phyloP scores from a whole-genome alignment of 2,797 vertebrate genomes.

The Kryptopterus vitreolus region DNA sequence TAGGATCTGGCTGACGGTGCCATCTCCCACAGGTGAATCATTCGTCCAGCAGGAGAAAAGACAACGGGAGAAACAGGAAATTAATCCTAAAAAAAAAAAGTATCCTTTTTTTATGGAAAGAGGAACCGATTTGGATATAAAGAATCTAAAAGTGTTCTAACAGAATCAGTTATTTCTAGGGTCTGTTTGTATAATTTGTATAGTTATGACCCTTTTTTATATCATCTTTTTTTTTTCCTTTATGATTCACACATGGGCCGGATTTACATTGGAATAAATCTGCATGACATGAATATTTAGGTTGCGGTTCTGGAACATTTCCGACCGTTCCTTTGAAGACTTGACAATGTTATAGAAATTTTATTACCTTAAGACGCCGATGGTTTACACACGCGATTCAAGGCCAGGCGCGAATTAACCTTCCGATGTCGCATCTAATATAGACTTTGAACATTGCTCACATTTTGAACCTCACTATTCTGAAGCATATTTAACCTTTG shows the following conservation, averaged over 20 bases:
- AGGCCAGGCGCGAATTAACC: background rate
- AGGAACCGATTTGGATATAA: background rate
- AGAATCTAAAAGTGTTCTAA: background rate
- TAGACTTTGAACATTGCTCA: background rate
- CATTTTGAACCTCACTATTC: background rate
- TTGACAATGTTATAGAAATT: background rate
- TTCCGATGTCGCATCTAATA: background rate
- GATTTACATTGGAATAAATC: conserved; percentile 18
- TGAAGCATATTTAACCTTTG: too few relatives aligned
- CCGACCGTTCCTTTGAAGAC: background rate
- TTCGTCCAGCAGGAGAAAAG: conserved; percentile 13
- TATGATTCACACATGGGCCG: background rate
- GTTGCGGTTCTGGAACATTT: background rate
- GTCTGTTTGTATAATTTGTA: conserved; percentile 21
- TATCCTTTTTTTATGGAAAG: too few relatives aligned
- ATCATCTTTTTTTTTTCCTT: background rate
- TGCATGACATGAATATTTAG: conserved; percentile 20
- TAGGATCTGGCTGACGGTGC: background rate
- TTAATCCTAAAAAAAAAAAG: background rate
- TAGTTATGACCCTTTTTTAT: conserved; percentile 19
- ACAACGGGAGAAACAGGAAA: background rate
- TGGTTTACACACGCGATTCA: background rate
- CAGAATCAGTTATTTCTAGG: background rate
- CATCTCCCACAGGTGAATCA: conserved; percentile 8
- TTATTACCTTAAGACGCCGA: background rate